Base-by-base conservation (phyloP, 2,113 vertebrate species). In the Etheostoma spectabile region DNA sequence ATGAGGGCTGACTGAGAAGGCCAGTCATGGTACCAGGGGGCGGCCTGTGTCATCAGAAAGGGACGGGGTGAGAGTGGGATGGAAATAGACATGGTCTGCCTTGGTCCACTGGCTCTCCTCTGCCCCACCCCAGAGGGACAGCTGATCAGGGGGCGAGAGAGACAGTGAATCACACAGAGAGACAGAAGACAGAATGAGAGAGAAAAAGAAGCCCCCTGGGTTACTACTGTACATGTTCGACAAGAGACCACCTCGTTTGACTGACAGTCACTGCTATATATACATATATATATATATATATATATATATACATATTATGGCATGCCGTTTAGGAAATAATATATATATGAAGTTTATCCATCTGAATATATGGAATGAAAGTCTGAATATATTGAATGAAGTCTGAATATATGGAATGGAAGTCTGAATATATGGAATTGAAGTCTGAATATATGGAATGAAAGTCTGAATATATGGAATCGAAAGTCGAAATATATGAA, bases 1-100 rank as follows among this genome's bases (percentile, higher is more conserved):
- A 93, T 68, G 73, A 62, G 78, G 85, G 87, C 60, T 91, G 93
- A 94, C 74, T 84, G 89, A 91, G 57, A 82, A 80, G 88, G 88
- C 91, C 90, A 91, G 76, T 38, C 74, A 8, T 71, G 67, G 82
- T 67, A 69, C 81, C 85, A 55, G 72, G 66, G 64, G 92, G 75
- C 38, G 16, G 84, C n/a, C 76, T 51, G 68, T 83, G 80, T 84
- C 72, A 3, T 85, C 67, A 77, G 68, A 42, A 22, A 83, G 55
- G 62, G 64, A 84, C 67, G 27, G 59, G 57, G 30, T n/a, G 60
- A 77, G 77, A 78, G 72, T 62, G 45, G 59, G 77, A 88, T 85
- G 62, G 80, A 85, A 91, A 90, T 80, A 92, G 89, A 93, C 87
- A 76, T 68, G 69, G 84, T 83, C 81, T 77, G 49, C 69, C 22